These are phyloP conservation scores for Myopa tessellatipennis DNA, from an alignment of 2,888 invertebrate genomes.

Conservation along the genomic window DNA sequence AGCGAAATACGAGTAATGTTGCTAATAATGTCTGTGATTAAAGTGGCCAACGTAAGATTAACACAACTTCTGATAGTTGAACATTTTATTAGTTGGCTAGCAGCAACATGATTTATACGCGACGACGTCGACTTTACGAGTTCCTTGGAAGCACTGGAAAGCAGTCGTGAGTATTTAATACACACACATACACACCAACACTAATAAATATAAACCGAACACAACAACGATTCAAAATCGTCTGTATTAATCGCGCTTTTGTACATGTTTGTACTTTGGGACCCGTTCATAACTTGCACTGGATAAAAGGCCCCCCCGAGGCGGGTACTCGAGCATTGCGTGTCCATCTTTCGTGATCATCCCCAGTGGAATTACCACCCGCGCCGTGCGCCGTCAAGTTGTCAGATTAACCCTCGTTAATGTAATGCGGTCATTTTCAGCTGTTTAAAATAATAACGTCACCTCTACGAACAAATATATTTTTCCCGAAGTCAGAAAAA, in stretches of 20 bases:
- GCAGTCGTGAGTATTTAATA: background rate
- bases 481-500: background rate
- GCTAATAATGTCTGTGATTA: constrained; percentile 48
- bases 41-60: constrained; percentile 38
- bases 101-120: constrained; percentile 15
- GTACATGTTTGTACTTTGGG: no score
- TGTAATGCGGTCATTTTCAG: constrained; percentile 12
- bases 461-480: background rate
- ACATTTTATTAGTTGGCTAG: constrained; percentile 34
- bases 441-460: constrained; percentile 41
- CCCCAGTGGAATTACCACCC: background rate
- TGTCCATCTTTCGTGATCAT: background rate
- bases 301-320: no score
- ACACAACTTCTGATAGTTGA: constrained; percentile 38
- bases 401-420: constrained; percentile 23
- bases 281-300: no score
- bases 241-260: no score
- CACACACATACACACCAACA: no score
- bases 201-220: no score
- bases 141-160: background rate
- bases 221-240: no score
- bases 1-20: constrained; percentile 36
- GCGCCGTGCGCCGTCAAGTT: background rate
- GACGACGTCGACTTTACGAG: background rate
- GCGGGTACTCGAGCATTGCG: no score